These are phyloP conservation scores for Equus przewalskii DNA, from an alignment of 2,113 vertebrate genomes.

Conservation along the genomic window DNA sequence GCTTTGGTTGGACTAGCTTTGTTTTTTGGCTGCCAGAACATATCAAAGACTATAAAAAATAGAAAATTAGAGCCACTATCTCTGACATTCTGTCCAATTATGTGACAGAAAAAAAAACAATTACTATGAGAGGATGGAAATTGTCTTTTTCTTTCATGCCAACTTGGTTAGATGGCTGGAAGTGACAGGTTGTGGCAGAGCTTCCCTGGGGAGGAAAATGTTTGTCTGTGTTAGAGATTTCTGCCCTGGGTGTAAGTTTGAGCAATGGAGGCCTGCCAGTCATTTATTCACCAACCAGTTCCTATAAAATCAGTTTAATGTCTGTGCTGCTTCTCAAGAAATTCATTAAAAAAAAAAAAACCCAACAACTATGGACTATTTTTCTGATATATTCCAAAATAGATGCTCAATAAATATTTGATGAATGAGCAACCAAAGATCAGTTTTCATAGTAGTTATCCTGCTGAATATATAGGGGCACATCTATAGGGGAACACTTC, in stretches of 20 bases:
- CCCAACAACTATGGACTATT: background rate
- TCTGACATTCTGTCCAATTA: background rate
- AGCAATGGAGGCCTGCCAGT: background rate
- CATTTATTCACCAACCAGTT: background rate
- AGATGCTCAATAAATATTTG: background rate
- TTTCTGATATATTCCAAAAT: conserved; percentile 1
- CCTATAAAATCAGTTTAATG: background rate
- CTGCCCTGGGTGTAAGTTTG: background rate
- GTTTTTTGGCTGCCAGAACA: background rate
- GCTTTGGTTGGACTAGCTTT: background rate
- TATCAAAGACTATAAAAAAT: background rate
- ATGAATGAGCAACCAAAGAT: background rate
- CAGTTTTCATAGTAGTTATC: background rate
- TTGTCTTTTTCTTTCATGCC: background rate
- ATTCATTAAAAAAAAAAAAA: background rate
- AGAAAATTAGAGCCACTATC: background rate
- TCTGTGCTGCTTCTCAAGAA: background rate
- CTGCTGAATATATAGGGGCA: background rate
- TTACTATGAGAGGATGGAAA: background rate
- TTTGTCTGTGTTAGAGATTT: background rate
- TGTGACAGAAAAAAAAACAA: background rate
- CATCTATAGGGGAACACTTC: background rate
- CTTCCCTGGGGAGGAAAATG: background rate
- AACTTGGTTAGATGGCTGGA: background rate
- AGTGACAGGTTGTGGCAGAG: background rate